A percentile compares a stretch with the other conserved stretches of the same genome.
Conservation (phyloP, 2,113 vertebrate genomes). For the Scolopax mira region DNA sequence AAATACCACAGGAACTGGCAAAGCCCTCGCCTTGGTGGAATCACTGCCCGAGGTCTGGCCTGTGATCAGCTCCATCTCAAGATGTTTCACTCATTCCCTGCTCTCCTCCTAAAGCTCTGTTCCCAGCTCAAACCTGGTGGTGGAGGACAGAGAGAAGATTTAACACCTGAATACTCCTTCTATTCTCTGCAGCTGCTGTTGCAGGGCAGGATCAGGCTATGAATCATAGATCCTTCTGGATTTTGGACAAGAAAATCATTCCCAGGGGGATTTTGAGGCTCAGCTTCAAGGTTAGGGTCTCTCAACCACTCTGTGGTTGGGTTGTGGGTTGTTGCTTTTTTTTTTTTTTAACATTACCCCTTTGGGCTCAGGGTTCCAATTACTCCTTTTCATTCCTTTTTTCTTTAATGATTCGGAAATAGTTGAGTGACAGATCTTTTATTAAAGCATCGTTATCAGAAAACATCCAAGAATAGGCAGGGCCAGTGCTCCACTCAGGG, state of each 20-base stretch:
- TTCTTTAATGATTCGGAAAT: slow-evolving; percentile 12
- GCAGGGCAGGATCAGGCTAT: background rate
- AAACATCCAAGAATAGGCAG: background rate
- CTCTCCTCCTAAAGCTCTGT: background rate
- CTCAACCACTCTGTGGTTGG: background rate
- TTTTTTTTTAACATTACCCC: background rate
- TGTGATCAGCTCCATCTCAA: background rate
- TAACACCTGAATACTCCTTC: background rate
- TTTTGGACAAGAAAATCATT: slow-evolving; percentile 8
- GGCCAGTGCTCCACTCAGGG: background rate
- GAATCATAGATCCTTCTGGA: background rate
- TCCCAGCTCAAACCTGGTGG: background rate
- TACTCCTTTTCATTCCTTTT: background rate
- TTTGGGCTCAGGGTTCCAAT: slow-evolving; percentile 23
- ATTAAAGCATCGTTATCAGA: slow-evolving; percentile 55
- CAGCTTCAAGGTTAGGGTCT: background rate
- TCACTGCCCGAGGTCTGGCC: background rate
- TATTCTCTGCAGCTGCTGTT: background rate
- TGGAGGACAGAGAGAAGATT: background rate
- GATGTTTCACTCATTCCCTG: background rate
- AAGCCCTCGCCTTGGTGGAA: accelerated
- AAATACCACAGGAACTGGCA: background rate
- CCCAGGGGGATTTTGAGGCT: slow-evolving; percentile 2
- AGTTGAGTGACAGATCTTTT: slow-evolving; percentile 62
- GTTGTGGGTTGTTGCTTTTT: background rate